These are phyloP conservation scores for Eumerus sabulonum DNA, from an alignment of 2,888 invertebrate species.

Conservation along the genomic window DNA sequence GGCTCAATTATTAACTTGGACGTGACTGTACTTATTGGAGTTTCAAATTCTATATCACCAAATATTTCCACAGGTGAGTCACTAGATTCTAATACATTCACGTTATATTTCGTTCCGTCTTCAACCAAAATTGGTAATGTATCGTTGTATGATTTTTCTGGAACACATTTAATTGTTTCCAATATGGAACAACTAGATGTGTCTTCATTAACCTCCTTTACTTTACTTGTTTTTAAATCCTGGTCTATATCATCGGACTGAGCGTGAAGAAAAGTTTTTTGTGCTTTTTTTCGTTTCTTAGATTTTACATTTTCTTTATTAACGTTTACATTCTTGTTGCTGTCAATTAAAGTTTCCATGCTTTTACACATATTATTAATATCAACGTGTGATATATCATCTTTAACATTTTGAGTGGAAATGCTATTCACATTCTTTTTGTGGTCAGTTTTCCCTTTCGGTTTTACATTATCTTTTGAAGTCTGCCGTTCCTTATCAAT, in stretches of 20 bases:
- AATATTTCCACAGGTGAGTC: background rate
- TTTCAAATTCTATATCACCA: background rate
- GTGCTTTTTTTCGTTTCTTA: constrained; percentile 71
- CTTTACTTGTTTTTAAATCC: constrained; percentile 23
- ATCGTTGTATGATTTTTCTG: no score
- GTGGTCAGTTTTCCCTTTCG: constrained; percentile 54
- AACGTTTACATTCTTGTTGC: constrained; percentile 73
- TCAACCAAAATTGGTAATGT: no score
- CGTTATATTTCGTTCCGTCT: no score
- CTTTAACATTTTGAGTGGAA: constrained; percentile 7
- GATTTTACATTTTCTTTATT: constrained; percentile 69
- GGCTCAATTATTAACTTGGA: constrained; percentile 46
- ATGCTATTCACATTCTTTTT: constrained; percentile 3
- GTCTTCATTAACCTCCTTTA: constrained; percentile 13
- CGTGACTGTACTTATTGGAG: constrained; percentile 36
- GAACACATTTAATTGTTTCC: no score
- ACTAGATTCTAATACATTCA: background rate
- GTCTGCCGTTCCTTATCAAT: constrained; percentile 48
- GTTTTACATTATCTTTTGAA: constrained; percentile 36
- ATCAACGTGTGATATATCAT: constrained; percentile 13
- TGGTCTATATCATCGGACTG: background rate
- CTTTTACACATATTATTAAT: constrained; percentile 10
- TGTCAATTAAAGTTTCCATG: background rate
- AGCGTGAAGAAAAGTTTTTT: background rate
- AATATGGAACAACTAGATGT: background rate